These are phyloP conservation scores for Hycleus phaleratus DNA, from an alignment of 1,140 invertebrate species.

Conservation along the genomic window DNA sequence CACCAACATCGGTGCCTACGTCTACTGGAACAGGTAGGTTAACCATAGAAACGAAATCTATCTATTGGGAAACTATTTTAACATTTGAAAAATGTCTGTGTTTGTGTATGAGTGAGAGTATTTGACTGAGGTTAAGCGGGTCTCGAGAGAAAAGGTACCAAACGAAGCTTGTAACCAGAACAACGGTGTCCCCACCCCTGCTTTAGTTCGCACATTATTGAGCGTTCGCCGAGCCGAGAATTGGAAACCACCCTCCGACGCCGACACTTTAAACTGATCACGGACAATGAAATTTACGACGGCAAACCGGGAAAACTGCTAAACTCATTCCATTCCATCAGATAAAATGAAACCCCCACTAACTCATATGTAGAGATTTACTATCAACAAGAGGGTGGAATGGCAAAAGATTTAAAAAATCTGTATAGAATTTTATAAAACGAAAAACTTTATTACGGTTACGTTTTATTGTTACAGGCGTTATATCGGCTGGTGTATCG, in stretches of 20 bases:
- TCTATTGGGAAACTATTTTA: constrained; percentile 46
- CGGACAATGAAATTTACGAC: constrained; percentile 41
- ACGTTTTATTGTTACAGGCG: constrained; percentile 54
- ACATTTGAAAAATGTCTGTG: constrained; percentile 32
- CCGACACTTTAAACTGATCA: constrained; percentile 41
- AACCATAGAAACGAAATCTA: constrained; percentile 23
- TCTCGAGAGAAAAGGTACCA: constrained; percentile 27
- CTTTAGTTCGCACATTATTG: constrained; percentile 42
- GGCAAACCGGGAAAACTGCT: constrained; percentile 24
- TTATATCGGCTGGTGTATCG: constrained; percentile 95
- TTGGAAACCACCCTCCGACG: constrained; percentile 36
- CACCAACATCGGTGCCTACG: constrained; percentile 43
- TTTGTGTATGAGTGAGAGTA: constrained; percentile 38
- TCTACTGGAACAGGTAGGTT: constrained; percentile 40
- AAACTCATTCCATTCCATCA: background rate
- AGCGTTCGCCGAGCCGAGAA: constrained; percentile 40
- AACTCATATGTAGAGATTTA: background rate
- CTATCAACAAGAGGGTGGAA: background rate
- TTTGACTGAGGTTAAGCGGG: constrained; percentile 22
- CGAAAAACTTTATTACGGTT: background rate
- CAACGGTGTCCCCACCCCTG: constrained; percentile 36
- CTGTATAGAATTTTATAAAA: background rate
- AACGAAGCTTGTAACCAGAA: constrained; percentile 41
- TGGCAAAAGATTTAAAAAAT: background rate
- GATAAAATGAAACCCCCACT: background rate